Evolutionary conservation across 2,797 vertebrate genomes (phyloP), one percentile per base, ranked within the genome.

Genomic region (Micromesistius poutassou): DNA sequence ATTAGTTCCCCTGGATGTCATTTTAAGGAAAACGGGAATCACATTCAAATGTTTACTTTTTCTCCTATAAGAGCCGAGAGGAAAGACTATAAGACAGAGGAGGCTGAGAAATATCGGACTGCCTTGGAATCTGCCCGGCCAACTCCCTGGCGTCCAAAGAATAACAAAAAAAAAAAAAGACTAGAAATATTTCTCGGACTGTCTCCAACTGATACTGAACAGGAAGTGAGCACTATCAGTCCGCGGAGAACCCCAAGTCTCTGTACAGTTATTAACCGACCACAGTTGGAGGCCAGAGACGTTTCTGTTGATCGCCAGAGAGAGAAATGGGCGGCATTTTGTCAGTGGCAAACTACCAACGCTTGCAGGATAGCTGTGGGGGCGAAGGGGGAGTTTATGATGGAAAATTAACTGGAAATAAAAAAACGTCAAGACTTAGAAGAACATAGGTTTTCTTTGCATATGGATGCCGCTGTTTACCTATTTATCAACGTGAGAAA

Each of bases 111-210:
- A 87, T 84, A 84, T 87, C 84, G 88, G 80, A 87, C 81, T 84
- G 77, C 74, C 80, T 76, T 19, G 35, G 36, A 73, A 85, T 71
- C 77, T 79, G 19, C 75, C 84, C 78, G 75, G 81, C 82, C 80
- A 89, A 87, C 89, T 91, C 90, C 89, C 89, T 80, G 38, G 79
- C 90, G 89, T 84, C 89, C 83, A 87, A 85, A 87, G 84, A 62
- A 62, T 25, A 62, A 62, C 55, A 62, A 87, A 83, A 83, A 90
- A 87, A 83, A 83, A 90, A 88, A 88, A 89, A 85, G 88, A 89
- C 80, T 4, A 84, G 87, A 91, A 86, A 84, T 89, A 83, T 87
- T 85, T 87, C 79, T 28, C 80, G 80, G 81, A 71, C 87, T 86
- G 76, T 80, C 85, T 83, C 78, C 87, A 88, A 86, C 88, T 84